Conservation (phyloP, 2,888 invertebrate genomes). For the Helleia helle region DNA sequence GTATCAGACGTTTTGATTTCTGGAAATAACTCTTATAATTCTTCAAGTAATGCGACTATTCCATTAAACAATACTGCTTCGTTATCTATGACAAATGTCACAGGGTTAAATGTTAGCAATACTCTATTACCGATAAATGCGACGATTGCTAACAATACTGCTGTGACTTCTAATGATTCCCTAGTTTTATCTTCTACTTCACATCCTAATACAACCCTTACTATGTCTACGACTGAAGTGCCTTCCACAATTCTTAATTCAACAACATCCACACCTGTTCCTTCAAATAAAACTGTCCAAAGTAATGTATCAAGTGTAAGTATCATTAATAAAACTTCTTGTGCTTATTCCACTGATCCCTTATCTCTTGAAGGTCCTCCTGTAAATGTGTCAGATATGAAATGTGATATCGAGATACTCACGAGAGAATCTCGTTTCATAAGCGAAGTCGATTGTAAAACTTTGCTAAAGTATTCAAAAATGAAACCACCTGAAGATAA, state of each 20-base stretch:
- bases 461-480: constrained; percentile 42
- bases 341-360: constrained; percentile 39
- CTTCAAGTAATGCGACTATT: too few species aligned
- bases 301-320: constrained; percentile 11
- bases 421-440: constrained; percentile 34
- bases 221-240: too few species aligned
- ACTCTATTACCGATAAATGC: too few species aligned
- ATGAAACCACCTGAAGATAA: constrained; percentile 43
- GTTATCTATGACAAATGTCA: too few species aligned
- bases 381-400: constrained; percentile 34
- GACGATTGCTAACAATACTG: too few species aligned
- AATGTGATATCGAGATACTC: constrained; percentile 48
- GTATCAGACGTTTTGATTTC: background rate
- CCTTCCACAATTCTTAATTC: background rate
- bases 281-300: background rate
- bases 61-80: too few species aligned
- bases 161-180: background rate
- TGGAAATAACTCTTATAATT: too few species aligned
- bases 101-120: too few species aligned
- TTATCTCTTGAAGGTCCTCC: constrained; percentile 39
- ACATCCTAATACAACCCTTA: too few species aligned
- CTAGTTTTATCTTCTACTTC: too few species aligned
- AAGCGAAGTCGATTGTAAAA: constrained; percentile 42
- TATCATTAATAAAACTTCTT: constrained; percentile 27
- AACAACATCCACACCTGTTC: background rate